A percentile compares a stretch with the other conserved stretches of the same genome.
Evolutionary conservation across 2,797 vertebrate species (phyloP).

Genomic region (Uromys caudimaculatus): DNA sequence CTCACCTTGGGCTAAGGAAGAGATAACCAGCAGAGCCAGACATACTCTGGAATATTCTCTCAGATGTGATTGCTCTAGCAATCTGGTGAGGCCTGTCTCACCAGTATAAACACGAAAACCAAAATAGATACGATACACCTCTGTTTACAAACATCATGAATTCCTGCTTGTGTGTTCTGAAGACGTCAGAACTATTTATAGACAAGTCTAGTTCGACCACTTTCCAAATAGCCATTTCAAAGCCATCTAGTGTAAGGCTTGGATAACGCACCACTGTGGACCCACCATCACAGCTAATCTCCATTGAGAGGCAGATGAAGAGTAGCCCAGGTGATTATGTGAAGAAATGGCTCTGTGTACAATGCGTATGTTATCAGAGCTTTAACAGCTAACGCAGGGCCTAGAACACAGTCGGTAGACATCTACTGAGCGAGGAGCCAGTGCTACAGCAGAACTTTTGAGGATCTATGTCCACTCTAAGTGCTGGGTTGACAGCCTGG

Average conservation of each 20-base stretch:
- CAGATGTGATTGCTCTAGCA: not conserved
- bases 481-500: not conserved
- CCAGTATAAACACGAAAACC: conserved; percentile 4
- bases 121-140: not conserved
- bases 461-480: not conserved
- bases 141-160: not conserved
- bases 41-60: not conserved
- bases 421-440: not conserved
- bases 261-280: not conserved
- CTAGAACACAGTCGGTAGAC: conserved; percentile 1
- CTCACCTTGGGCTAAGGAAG: not conserved
- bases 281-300: conserved; percentile 1
- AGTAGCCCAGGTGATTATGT: not conserved
- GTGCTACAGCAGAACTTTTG: not conserved
- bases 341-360: not conserved
- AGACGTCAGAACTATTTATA: conserved; percentile 32
- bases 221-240: conserved; percentile 52
- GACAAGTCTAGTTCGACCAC: not conserved
- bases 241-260: conserved; percentile 5
- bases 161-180: conserved; percentile 29
- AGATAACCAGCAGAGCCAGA: not conserved
- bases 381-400: not conserved
- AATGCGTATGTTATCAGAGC: not conserved
- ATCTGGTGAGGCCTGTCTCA: not conserved
- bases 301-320: not conserved